Base-by-base conservation (phyloP, 2,888 invertebrate genomes). In the Lepidochrysops patricia region DNA sequence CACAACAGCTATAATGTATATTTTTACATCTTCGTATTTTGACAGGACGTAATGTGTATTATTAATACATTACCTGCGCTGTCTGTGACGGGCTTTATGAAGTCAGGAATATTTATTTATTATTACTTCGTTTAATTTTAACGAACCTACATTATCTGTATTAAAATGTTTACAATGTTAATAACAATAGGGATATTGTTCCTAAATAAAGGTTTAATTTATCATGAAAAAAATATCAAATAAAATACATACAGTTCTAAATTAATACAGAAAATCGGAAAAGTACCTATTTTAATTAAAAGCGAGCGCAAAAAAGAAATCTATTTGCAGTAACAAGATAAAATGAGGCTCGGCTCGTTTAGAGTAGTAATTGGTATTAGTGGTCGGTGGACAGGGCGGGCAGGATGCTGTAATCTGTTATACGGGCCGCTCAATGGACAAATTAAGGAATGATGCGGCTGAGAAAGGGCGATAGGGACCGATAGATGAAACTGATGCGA, bases 321-420 rank as follows among this genome's bases (percentile, higher is more conserved):
- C 29, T 29, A 54, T 54, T 54, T 54, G 29, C 54, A 19, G 29
- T 32, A 23, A 57, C 19, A 48, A 15, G 48, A 48, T 48, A 48
- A 43, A 48, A 57, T 29, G 57, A 48, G 27, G 19, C n/a, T 29
- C 58, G 43, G 48, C 57, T 61, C 60, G 56, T 63, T 62, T 48
- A 57, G 60, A 65, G 61, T 50, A 60, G 60, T 66, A 66, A 66
- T 66, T 66, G 66, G 65, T 66, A 63, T 65, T 64, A 64, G 63
- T 63, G 57, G 61, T 32, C 54, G 66, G 69, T 80, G 85, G 69
- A 80, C 84, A 62, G 64, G 57, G 62, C 63, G 54, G 64, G 66
- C 69, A 80, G 85, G 85, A 84, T 79, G 82, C 77, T 68, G 77
- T 82, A 81, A 85, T 84, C 82, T 79, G 73, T 74, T 79, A 86